A percentile compares a stretch with the other conserved stretches of the same genome.
Evolutionary conservation across 2,888 invertebrate genomes (phyloP).

Genomic region (Drepanosiphum platanoidis): DNA sequence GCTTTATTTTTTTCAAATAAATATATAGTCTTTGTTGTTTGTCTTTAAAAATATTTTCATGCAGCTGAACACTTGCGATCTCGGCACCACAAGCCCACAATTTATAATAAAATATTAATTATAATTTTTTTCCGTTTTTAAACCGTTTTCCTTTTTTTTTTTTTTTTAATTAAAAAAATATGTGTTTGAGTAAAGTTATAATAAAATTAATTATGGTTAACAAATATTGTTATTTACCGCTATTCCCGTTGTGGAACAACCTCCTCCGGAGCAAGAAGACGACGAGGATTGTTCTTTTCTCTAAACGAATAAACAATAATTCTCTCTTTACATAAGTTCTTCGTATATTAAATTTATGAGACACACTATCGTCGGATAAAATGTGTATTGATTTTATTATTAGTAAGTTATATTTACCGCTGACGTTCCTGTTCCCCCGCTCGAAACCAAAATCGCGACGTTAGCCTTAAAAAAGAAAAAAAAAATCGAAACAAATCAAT

Average conservation of each 20-base stretch:
- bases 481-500: no score
- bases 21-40: background rate
- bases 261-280: background rate
- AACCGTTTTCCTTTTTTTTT: background rate
- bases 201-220: background rate
- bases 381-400: background rate
- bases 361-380: background rate
- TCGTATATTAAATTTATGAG: background rate
- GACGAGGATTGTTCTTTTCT: background rate
- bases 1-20: background rate
- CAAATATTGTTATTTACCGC: conserved; percentile 1
- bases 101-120: background rate
- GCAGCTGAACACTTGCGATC: background rate
- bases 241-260: background rate
- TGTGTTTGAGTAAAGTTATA: background rate
- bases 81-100: background rate
- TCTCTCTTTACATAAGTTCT: background rate
- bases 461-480: no score
- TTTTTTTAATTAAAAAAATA: background rate
- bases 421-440: background rate
- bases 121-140: background rate
- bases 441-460: no score
- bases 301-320: background rate
- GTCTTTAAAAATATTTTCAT: background rate
- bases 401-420: background rate